Evolutionary conservation across 2,888 invertebrate species (phyloP).

Genomic region (Rugalucina vietnamica): DNA sequence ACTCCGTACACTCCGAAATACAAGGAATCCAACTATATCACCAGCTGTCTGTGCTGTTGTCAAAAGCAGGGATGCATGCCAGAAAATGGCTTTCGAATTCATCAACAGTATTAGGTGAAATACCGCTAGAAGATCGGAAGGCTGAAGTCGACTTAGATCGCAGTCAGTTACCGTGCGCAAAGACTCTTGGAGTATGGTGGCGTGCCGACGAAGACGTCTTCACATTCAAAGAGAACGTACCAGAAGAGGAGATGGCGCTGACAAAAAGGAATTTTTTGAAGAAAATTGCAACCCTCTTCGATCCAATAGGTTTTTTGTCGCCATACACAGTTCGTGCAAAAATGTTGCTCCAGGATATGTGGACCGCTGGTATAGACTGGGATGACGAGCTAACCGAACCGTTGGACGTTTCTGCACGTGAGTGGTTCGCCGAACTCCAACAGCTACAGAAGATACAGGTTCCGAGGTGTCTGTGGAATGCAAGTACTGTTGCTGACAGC

Average conservation of each 20-base stretch:
- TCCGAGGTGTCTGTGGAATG: constrained; percentile 39
- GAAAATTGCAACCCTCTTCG: constrained; percentile 33
- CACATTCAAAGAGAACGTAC: constrained; percentile 23
- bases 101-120: constrained; percentile 22
- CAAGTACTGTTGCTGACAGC: background rate
- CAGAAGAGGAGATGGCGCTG: no score
- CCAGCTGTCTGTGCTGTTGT: constrained; percentile 10
- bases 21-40: constrained; percentile 17
- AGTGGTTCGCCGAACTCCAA: constrained; percentile 14
- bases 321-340: constrained; percentile 32
- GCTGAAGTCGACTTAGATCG: constrained; percentile 33
- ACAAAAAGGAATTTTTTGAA: constrained; percentile 62
- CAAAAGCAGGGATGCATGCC: no score
- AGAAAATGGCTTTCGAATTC: no score
- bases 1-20: background rate
- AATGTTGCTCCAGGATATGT: constrained; percentile 33
- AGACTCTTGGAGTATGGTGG: constrained; percentile 58
- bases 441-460: constrained; percentile 25
- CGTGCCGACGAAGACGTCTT: constrained; percentile 47
- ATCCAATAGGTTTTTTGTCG: constrained; percentile 35
- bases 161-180: constrained; percentile 35
- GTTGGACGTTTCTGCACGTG: background rate
- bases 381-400: constrained; percentile 12
- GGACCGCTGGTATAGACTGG: constrained; percentile 28
- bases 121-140: constrained; percentile 41